These are phyloP conservation scores for Brachystomella parvula DNA, from an alignment of 1,140 invertebrate genomes.

Conservation along the genomic window DNA sequence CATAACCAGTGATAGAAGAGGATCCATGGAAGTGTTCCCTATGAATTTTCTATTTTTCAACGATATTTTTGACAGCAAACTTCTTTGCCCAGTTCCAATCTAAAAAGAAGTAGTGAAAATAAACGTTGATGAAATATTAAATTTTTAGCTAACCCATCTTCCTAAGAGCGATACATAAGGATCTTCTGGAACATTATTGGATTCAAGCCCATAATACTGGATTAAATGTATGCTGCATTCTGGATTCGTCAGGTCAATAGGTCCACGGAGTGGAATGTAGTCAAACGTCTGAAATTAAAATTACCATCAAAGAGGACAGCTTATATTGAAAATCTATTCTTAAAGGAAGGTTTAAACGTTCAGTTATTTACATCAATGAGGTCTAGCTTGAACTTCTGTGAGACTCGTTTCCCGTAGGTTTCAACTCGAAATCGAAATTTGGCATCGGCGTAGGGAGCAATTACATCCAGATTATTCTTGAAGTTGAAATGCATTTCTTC, in stretches of 20 bases:
- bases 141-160: slow-evolving; percentile 58
- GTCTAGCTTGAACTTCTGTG: slow-evolving; percentile 65
- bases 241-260: slow-evolving; percentile 74
- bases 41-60: slow-evolving; percentile 74
- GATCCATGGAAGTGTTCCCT: slow-evolving; percentile 95
- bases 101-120: slow-evolving; percentile 40
- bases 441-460: slow-evolving; percentile 50
- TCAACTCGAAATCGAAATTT: slow-evolving; percentile 79
- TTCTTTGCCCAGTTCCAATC: slow-evolving; percentile 71
- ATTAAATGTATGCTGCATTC: slow-evolving; percentile 68
- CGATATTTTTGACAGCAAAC: slow-evolving; percentile 67
- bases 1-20: slow-evolving; percentile 84
- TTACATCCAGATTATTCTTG: slow-evolving; percentile 49
- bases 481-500: slow-evolving; percentile 57
- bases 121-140: slow-evolving; percentile 14
- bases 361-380: slow-evolving; percentile 69
- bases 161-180: slow-evolving; percentile 76
- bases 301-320: slow-evolving; percentile 7
- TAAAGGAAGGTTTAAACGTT: too few species aligned
- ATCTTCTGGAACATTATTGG: slow-evolving; percentile 59
- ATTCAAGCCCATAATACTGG: slow-evolving; percentile 77
- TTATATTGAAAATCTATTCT: slow-evolving; percentile 16
- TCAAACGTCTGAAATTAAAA: slow-evolving; percentile 56
- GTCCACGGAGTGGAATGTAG: slow-evolving; percentile 70
- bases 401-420: slow-evolving; percentile 76